Evolutionary conservation across 2,113 vertebrate species (phyloP).

Genomic region (Plectropomus leopardus): DNA sequence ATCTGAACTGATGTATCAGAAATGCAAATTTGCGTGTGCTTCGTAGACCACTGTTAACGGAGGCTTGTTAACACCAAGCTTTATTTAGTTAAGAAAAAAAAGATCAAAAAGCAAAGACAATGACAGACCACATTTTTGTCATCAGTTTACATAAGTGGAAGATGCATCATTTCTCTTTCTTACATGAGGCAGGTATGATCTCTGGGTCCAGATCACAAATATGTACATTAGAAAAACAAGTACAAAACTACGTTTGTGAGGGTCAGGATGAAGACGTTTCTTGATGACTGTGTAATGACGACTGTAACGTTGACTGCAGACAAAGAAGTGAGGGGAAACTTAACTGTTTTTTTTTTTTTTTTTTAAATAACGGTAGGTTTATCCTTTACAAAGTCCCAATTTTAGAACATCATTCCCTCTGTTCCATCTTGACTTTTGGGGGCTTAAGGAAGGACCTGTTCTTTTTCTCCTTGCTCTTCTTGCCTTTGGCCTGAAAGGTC

Average conservation of each 20-base stretch:
- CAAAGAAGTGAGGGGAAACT: slow-evolving; percentile 49
- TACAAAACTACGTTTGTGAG: slow-evolving; percentile 75
- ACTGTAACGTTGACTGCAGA: slow-evolving; percentile 60
- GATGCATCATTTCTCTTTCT: slow-evolving; percentile 62
- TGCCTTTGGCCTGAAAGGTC: slow-evolving; percentile 96
- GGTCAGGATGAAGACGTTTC: slow-evolving; percentile 28
- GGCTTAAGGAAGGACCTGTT: slow-evolving; percentile 97
- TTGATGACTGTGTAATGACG: slow-evolving; percentile 22
- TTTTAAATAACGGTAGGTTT: slow-evolving; percentile 18
- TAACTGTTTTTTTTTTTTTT: not conserved
- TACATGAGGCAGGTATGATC: slow-evolving; percentile 45
- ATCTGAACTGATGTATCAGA: not conserved
- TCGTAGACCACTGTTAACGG: slow-evolving; percentile 25
- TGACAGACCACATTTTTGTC: slow-evolving; percentile 44
- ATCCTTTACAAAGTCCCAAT: slow-evolving; percentile 53
- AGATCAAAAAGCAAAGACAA: slow-evolving; percentile 35
- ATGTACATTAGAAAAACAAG: slow-evolving; percentile 79
- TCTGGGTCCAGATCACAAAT: slow-evolving; percentile 68
- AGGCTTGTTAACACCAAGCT: slow-evolving; percentile 61
- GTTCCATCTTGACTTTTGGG: slow-evolving; percentile 99
- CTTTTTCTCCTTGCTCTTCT: slow-evolving; percentile 98
- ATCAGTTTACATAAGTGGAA: slow-evolving; percentile 59
- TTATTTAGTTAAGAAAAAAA: slow-evolving; percentile 69
- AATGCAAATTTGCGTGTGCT: too few relatives aligned
- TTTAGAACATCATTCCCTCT: slow-evolving; percentile 83